Evolutionary conservation across 2,888 invertebrate species (phyloP).

Genomic region (Drosophila peninsularis): DNA sequence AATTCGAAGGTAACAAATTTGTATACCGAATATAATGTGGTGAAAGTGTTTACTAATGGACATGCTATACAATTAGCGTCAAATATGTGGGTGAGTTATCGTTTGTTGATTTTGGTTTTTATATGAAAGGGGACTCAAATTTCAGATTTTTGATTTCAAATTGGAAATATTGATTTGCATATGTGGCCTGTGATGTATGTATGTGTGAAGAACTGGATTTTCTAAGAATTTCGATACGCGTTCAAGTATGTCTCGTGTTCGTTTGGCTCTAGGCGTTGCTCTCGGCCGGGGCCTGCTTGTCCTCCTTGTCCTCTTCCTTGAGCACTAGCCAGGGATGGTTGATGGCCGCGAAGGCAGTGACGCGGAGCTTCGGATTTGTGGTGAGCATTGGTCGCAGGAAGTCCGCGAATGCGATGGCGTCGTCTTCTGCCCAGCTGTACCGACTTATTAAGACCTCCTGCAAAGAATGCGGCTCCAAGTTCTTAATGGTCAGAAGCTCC

Average conservation of each 20-base stretch:
- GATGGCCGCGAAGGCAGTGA: slow-evolving; percentile 96
- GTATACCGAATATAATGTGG: neutral
- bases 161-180: too few relatives aligned
- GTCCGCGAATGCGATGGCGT: slow-evolving; percentile 95
- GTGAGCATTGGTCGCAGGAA: slow-evolving; percentile 98
- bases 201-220: too few relatives aligned
- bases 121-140: slow-evolving; percentile 1
- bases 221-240: neutral
- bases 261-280: neutral
- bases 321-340: slow-evolving; percentile 94
- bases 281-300: neutral
- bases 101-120: neutral
- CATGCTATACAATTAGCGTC: too few relatives aligned
- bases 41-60: neutral
- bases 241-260: too few relatives aligned
- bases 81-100: neutral
- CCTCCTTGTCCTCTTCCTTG: neutral
- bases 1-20: neutral
- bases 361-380: slow-evolving; percentile 95
- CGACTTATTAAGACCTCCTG: slow-evolving; percentile 96
- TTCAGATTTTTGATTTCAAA: neutral
- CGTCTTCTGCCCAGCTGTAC: slow-evolving; percentile 95
- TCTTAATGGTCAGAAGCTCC: slow-evolving; percentile 95
- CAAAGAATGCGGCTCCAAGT: slow-evolving; percentile 96
- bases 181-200: too few relatives aligned